A percentile compares a stretch with the other conserved stretches of the same genome.
Evolutionary conservation across 2,113 vertebrate genomes (phyloP).

Genomic region (Prionailurus viverrinus): DNA sequence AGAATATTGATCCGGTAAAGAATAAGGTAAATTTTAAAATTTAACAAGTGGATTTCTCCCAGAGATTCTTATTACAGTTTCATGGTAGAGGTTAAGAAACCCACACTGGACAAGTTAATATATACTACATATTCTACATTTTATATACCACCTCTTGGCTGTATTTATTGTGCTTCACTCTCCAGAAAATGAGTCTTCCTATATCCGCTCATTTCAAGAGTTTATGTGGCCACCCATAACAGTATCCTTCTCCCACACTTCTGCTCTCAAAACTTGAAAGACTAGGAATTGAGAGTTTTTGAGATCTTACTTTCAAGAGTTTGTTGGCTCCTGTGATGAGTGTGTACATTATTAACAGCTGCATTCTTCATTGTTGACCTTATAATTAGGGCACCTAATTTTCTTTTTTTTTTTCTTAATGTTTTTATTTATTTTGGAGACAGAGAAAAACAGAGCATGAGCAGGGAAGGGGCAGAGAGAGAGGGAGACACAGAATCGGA

Average conservation of each 20-base stretch:
- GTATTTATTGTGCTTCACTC: not conserved
- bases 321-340: not conserved
- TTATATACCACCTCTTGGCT: not conserved
- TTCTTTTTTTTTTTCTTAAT: not conserved
- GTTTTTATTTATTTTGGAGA: no score
- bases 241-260: not conserved
- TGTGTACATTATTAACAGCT: not conserved
- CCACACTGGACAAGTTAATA: not conserved
- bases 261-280: not conserved
- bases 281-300: not conserved
- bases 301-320: not conserved
- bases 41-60: not conserved
- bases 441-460: no score
- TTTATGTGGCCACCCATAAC: not conserved
- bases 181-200: not conserved
- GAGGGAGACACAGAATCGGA: no score
- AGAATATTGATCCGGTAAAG: constrained; percentile 90
- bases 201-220: not conserved
- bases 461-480: no score
- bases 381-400: not conserved
- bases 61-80: not conserved
- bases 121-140: not conserved
- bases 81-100: not conserved
- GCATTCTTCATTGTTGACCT: not conserved
- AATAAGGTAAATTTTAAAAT: constrained; percentile 86